Evolutionary conservation across 2,797 vertebrate genomes (phyloP).

Genomic region (Meriones psammophilus): DNA sequence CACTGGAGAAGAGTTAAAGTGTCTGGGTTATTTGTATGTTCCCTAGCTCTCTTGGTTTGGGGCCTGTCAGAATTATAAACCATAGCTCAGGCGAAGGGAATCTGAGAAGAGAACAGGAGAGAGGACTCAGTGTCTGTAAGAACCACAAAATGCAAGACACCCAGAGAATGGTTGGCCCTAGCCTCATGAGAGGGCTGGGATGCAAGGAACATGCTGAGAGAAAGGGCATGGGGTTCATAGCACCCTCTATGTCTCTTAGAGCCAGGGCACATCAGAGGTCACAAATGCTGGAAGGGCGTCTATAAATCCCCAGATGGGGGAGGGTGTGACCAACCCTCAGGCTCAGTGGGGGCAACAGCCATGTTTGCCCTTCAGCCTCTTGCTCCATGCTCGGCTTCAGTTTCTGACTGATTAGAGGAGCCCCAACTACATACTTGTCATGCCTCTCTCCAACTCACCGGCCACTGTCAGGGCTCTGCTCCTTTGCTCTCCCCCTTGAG

Average conservation of each 20-base stretch:
- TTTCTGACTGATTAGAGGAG: slow-evolving; percentile 21
- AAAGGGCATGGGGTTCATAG: background rate
- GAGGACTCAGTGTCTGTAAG: background rate
- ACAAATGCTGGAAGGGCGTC: rapidly evolving
- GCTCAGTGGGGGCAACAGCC: background rate
- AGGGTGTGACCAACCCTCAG: background rate
- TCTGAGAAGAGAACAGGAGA: too few relatives aligned
- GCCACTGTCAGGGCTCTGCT: background rate
- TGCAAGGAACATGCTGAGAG: background rate
- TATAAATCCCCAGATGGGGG: background rate
- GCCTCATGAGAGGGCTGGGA: background rate
- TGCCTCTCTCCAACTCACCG: background rate
- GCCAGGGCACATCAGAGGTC: background rate
- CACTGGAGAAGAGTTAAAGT: background rate
- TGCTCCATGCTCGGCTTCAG: background rate
- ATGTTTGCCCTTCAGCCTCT: background rate
- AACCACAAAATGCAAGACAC: background rate
- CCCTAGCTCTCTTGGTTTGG: background rate
- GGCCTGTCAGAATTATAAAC: background rate
- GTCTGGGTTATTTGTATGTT: background rate
- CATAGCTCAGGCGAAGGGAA: background rate
- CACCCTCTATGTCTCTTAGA: background rate
- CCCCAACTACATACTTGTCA: background rate
- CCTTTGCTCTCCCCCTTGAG: background rate
- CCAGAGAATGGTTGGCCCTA: background rate